A percentile compares a stretch with the other conserved stretches of the same genome.
Conservation (phyloP, 2,113 vertebrate genomes). For the Falco punctatus region DNA sequence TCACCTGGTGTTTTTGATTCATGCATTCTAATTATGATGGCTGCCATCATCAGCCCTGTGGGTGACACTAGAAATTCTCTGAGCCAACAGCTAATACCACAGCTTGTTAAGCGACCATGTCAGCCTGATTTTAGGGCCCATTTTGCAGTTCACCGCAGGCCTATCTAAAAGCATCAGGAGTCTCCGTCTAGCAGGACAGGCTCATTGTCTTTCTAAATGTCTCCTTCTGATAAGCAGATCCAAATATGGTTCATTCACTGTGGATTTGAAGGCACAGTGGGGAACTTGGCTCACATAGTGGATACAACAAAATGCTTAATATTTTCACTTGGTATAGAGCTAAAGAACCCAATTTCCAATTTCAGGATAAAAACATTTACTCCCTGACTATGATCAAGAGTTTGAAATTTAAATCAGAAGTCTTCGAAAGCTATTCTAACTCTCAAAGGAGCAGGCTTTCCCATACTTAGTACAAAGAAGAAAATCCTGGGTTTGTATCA, state of each 20-base stretch:
- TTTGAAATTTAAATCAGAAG: slow-evolving; percentile 84
- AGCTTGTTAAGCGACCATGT: slow-evolving; percentile 84
- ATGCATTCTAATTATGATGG: slow-evolving; percentile 80
- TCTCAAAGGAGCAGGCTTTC: slow-evolving; percentile 76
- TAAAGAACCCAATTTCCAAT: slow-evolving; percentile 80
- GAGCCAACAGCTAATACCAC: slow-evolving; percentile 75
- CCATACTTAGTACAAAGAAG: slow-evolving; percentile 74
- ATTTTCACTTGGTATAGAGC: slow-evolving; percentile 77
- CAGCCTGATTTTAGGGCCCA: slow-evolving; percentile 83
- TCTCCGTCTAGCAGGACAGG: slow-evolving; percentile 76
- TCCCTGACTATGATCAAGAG: slow-evolving; percentile 77
- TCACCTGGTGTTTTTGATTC: slow-evolving; percentile 86
- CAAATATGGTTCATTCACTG: slow-evolving; percentile 81
- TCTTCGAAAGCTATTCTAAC: slow-evolving; percentile 76
- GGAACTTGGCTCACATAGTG: slow-evolving; percentile 76
- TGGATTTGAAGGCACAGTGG: slow-evolving; percentile 82
- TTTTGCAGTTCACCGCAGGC: slow-evolving; percentile 81
- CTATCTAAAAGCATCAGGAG: slow-evolving; percentile 81
- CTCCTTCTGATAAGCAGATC: slow-evolving; percentile 82
- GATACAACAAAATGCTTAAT: slow-evolving; percentile 82
- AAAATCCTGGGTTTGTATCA: slow-evolving; percentile 70
- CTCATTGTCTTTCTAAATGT: slow-evolving; percentile 85
- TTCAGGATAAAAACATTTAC: slow-evolving; percentile 76
- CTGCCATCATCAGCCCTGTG: slow-evolving; percentile 82
- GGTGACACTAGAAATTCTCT: slow-evolving; percentile 74